Percentiles rank a stretch among this genome's conserved stretches.
These are phyloP conservation scores for Lordiphosa clarofinis DNA, from an alignment of 1,140 invertebrate genomes.

Conservation along the genomic window DNA sequence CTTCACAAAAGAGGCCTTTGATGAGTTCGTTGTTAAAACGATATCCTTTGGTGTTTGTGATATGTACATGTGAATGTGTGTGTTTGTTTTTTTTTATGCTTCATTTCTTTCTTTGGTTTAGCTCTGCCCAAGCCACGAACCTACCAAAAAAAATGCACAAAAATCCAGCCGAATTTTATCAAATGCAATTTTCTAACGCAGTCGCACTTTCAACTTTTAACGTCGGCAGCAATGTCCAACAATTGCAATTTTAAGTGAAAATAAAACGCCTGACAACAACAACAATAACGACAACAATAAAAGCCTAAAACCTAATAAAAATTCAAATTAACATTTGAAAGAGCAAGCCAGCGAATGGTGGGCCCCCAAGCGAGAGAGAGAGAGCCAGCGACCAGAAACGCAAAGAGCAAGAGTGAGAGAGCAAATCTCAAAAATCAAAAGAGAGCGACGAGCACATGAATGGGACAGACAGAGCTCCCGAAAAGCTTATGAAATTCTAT, in stretches of 20 bases:
- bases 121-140: too few species aligned
- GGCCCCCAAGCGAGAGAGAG: constrained; percentile 14
- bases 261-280: constrained; percentile 66
- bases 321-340: constrained; percentile 78
- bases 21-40: too few species aligned
- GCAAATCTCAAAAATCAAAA: constrained; percentile 9
- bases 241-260: constrained; percentile 77
- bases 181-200: constrained; percentile 79
- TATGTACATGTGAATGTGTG: constrained; percentile 14
- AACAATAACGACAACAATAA: constrained; percentile 57
- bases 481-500: constrained; percentile 78
- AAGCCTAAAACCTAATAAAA: constrained; percentile 79
- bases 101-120: too few species aligned
- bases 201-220: constrained; percentile 70
- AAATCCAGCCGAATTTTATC: constrained; percentile 48
- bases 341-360: constrained; percentile 45
- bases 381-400: constrained; percentile 2
- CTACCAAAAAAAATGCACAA: too few species aligned
- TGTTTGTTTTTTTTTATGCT: too few species aligned
- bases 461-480: constrained; percentile 33
- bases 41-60: too few species aligned
- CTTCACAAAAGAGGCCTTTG: too few species aligned
- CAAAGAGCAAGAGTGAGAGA: constrained; percentile 16
- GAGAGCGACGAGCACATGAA: constrained; percentile 24
- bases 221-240: too few species aligned